Base-by-base conservation (phyloP, 2,888 invertebrate genomes). In the Boloria selene region DNA sequence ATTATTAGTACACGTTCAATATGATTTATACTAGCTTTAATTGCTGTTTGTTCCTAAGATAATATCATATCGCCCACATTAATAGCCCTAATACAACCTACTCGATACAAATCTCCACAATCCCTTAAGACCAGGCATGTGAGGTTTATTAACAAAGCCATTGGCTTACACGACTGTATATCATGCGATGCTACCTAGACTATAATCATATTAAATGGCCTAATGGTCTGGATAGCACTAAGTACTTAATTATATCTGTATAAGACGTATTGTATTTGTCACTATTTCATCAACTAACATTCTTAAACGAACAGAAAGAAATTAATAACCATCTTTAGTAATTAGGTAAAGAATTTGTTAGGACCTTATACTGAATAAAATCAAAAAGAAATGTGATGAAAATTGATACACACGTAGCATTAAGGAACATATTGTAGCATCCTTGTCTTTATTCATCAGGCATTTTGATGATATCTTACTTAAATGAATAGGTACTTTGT, bases 111-210 rank as follows among this genome's bases (percentile, higher is more conserved):
- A 80, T 80, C 79, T 75, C 70, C 61, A 64, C 69, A 75, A 75
- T 79, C 76, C 77, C 70, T 65, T 77, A 77, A 76, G 75, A 74
- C 76, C 72, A 74, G 75, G 74, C 77, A 74, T 70, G 75, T 75
- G 73, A 72, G 71, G 74, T 71, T 74, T 80, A 80, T 79, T 77
- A 81, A 74, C 74, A 74, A 74, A 73, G 71, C 67, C 70, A 69
- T 71, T 74, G 72, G 74, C 74, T 75, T 75, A 75, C 67, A 67
- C 45, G 59, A 71, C 61, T 63, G 58, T 67, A 62, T 67, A 67
- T 68, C 65, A 68, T 60, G 53, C 51, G 44, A 52, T 61, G 61
- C 52, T 56, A 63, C 61, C 62, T 63, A 61, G 51, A 17, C 61
- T 63, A 26, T 69, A 60, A 55, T 64, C 64, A 61, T 64, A 67